A percentile compares a stretch with the other conserved stretches of the same genome.
Evolutionary conservation across 2,113 vertebrate genomes (phyloP).

Genomic region (Cololabis saira): DNA sequence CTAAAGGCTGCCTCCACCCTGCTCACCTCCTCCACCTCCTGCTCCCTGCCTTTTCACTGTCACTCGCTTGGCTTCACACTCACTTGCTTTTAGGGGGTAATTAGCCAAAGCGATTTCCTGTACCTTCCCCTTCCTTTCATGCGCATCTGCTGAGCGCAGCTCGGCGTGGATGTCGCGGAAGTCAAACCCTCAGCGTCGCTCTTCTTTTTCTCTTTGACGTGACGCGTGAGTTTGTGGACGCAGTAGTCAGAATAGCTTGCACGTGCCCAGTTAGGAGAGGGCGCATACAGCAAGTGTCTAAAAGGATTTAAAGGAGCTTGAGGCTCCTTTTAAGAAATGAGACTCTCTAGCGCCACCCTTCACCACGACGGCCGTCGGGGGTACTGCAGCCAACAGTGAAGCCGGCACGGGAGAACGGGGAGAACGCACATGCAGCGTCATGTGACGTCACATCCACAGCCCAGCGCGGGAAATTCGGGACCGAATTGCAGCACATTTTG

Average conservation of each 20-base stretch:
- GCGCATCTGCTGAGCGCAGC: slow-evolving; percentile 53
- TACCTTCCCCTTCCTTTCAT: neutral
- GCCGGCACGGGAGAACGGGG: too few relatives aligned
- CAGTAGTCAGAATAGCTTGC: neutral
- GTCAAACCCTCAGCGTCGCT: slow-evolving; percentile 21
- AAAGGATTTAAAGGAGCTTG: too few relatives aligned
- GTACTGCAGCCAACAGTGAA: too few relatives aligned
- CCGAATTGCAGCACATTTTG: too few relatives aligned
- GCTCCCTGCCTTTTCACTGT: slow-evolving; percentile 23
- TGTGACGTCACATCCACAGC: too few relatives aligned
- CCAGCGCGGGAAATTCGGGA: too few relatives aligned
- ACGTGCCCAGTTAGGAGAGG: neutral
- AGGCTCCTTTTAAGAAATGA: too few relatives aligned
- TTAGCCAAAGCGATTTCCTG: slow-evolving; percentile 74
- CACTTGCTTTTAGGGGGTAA: slow-evolving; percentile 59
- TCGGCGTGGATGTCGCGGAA: slow-evolving; percentile 34
- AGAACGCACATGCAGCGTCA: too few relatives aligned
- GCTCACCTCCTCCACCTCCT: neutral
- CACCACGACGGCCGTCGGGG: too few relatives aligned
- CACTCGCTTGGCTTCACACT: slow-evolving; percentile 55
- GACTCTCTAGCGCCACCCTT: too few relatives aligned
- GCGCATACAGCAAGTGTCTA: too few relatives aligned
- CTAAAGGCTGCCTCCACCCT: slow-evolving; percentile 11
- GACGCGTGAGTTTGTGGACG: neutral
- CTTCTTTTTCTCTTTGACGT: slow-evolving; percentile 1